Conservation (phyloP, 2,888 invertebrate genomes). For the Platycnemis pennipes region DNA sequence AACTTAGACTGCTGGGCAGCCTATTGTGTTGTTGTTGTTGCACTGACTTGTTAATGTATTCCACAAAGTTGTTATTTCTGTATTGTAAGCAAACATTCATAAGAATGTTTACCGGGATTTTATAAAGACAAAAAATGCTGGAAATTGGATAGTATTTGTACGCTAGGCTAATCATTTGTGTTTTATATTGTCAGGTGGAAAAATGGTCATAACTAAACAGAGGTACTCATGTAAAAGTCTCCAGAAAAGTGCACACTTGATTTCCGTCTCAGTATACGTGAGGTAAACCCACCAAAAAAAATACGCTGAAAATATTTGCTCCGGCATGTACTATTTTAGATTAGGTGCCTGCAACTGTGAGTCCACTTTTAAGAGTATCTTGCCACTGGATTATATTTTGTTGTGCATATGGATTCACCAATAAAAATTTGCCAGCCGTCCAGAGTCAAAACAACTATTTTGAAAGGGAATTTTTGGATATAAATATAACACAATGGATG, state of each 20-base stretch:
- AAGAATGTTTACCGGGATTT: neutral
- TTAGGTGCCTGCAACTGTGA: slow-evolving; percentile 25
- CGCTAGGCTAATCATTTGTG: neutral
- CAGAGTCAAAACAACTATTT: slow-evolving; percentile 34
- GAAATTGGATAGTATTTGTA: neutral
- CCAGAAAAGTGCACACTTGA: neutral
- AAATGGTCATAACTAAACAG: neutral
- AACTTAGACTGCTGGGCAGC: slow-evolving; percentile 60
- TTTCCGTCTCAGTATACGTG: neutral
- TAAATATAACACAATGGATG: neutral
- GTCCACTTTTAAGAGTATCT: slow-evolving; percentile 40
- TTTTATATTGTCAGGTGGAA: neutral
- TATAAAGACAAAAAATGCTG: slow-evolving; percentile 5
- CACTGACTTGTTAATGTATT: slow-evolving; percentile 1
- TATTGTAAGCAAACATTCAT: neutral
- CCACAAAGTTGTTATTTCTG: slow-evolving; percentile 36
- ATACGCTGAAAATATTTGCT: neutral
- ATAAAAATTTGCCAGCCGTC: slow-evolving; percentile 48
- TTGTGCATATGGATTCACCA: neutral
- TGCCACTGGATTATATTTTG: slow-evolving; percentile 21
- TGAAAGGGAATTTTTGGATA: neutral
- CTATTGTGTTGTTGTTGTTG: slow-evolving; percentile 57
- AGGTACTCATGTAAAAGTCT: neutral
- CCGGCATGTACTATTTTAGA: neutral
- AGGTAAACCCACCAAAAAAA: neutral